Evolutionary conservation across 2,888 invertebrate genomes (phyloP).

Genomic region (Caenorhabditis sp.): DNA sequence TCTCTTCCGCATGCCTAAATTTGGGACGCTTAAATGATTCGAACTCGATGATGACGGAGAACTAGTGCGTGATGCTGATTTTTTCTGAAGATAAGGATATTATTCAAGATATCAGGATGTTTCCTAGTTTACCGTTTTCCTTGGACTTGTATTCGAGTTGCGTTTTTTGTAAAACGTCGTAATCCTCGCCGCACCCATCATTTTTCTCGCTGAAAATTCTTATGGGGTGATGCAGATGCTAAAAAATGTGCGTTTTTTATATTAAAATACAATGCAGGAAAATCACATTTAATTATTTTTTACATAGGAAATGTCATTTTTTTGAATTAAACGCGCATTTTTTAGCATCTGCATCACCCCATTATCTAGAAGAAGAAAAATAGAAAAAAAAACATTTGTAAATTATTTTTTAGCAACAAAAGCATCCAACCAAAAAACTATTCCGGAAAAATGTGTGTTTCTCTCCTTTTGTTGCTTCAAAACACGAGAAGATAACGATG

Average conservation of each 20-base stretch:
- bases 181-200: constrained; percentile 52
- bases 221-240: too few species aligned
- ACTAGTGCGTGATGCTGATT: not conserved
- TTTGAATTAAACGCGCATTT: too few species aligned
- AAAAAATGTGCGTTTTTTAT: too few species aligned
- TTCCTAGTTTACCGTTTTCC: not conserved
- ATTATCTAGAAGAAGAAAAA: not conserved
- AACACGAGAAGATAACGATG: constrained; percentile 11
- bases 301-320: too few species aligned
- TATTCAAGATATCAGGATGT: not conserved
- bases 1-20: constrained; percentile 39
- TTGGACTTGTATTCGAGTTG: constrained; percentile 11
- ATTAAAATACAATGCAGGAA: too few species aligned
- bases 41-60: constrained; percentile 7
- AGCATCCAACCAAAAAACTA: not conserved
- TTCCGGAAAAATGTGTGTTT: constrained; percentile 6
- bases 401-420: not conserved
- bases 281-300: too few species aligned
- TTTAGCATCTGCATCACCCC: too few species aligned
- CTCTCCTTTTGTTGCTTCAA: not conserved
- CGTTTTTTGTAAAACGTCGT: constrained; percentile 50
- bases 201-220: constrained; percentile 19
- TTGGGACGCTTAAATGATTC: constrained; percentile 44
- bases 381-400: not conserved
- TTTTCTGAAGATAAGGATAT: not conserved